phyloP scores from a whole-genome alignment of 2,888 invertebrate species.

The Acheta domesticus region DNA sequence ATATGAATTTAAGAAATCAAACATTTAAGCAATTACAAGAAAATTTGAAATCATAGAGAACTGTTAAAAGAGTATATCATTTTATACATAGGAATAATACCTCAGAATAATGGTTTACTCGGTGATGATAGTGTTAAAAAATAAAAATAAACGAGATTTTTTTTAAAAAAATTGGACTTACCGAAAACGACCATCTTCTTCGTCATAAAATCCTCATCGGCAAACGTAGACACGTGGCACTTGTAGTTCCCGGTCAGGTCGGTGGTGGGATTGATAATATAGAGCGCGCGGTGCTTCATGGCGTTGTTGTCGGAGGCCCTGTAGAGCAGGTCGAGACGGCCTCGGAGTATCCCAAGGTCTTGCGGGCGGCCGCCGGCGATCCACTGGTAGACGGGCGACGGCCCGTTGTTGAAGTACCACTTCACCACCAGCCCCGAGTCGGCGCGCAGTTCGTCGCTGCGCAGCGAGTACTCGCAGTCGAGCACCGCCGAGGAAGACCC shows the following conservation, averaged over 20 bases:
- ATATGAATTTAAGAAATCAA: no score
- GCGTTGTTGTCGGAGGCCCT: constrained; percentile 63
- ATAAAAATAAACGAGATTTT: no score
- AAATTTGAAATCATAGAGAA: no score
- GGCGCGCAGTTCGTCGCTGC: constrained; percentile 51
- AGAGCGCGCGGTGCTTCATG: constrained; percentile 67
- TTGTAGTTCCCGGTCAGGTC: constrained; percentile 71
- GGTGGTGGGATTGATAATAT: constrained; percentile 63
- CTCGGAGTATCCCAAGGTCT: constrained; percentile 57
- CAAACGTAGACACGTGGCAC: constrained; percentile 67
- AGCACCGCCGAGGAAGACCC: constrained; percentile 59
- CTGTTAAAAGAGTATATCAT: no score
- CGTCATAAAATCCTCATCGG: constrained; percentile 62
- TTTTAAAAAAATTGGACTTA: constrained; percentile 46
- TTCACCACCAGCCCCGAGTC: constrained; percentile 68
- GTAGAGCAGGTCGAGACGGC: constrained; percentile 61
- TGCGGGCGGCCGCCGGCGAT: constrained; percentile 67
- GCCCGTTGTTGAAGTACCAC: constrained; percentile 67
- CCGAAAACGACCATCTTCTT: constrained; percentile 66
- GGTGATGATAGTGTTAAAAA: no score
- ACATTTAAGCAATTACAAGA: no score
- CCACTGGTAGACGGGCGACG: constrained; percentile 75
- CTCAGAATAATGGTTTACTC: no score
- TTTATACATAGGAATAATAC: no score
- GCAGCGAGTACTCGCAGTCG: constrained; percentile 69